phyloP scores from a whole-genome alignment of 1,140 invertebrate genomes.

The Pseudobourletiella spinata region DNA sequence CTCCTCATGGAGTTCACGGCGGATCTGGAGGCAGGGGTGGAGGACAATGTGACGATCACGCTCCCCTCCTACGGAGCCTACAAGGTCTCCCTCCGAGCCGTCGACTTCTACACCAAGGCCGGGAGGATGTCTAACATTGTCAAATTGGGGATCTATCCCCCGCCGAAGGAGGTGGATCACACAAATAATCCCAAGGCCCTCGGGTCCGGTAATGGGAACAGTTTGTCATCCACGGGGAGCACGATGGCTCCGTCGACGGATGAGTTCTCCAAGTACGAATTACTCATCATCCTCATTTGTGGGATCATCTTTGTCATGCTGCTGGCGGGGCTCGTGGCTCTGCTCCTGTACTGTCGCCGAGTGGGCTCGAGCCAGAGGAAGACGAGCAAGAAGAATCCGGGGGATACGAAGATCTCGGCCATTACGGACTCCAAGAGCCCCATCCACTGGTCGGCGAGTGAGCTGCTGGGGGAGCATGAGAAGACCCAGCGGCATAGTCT shows the following conservation, averaged over 20 bases:
- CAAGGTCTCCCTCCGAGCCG: conserved; percentile 19
- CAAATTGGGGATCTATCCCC: conserved; percentile 19
- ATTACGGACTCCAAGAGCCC: conserved; percentile 35
- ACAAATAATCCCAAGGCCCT: not conserved
- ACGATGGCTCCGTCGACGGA: conserved; percentile 30
- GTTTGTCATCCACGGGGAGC: conserved; percentile 24
- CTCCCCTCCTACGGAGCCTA: conserved; percentile 31
- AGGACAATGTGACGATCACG: conserved; percentile 30
- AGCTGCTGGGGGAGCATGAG: conserved; percentile 35
- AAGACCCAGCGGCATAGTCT: conserved; percentile 34
- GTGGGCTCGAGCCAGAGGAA: conserved; percentile 26
- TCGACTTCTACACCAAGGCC: conserved; percentile 28
- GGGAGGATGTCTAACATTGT: conserved; percentile 34
- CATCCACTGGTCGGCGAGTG: conserved; percentile 32
- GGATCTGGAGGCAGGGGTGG: conserved; percentile 33
- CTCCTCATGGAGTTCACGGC: conserved; percentile 25
- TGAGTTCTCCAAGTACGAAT: conserved; percentile 28
- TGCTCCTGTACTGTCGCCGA: conserved; percentile 31
- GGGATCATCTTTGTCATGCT: conserved; percentile 32
- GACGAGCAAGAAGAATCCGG: conserved; percentile 28
- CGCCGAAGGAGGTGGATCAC: conserved; percentile 27
- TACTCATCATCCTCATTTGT: conserved; percentile 32
- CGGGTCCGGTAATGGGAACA: conserved; percentile 18
- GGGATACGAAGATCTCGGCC: conserved; percentile 33
- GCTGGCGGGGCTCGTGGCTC: conserved; percentile 28